Conservation (phyloP, 2,888 invertebrate species). For the Mythimna pallens region DNA sequence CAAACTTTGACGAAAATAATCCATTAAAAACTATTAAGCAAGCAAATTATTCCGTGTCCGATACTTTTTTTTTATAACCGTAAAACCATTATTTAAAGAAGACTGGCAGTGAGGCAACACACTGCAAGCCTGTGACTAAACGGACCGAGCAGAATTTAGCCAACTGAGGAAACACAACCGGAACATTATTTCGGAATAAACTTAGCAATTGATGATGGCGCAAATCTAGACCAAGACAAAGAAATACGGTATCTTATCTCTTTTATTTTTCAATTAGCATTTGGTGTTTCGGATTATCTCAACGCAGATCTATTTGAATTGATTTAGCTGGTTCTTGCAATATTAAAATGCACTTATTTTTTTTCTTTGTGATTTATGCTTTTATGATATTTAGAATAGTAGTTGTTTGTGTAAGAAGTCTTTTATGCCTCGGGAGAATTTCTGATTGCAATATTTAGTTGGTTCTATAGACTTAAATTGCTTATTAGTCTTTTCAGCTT, state of each 20-base stretch:
- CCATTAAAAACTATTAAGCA: conserved; percentile 48
- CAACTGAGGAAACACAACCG: conserved; percentile 58
- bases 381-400: neutral
- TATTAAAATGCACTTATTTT: neutral
- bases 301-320: conserved; percentile 1
- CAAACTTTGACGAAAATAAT: conserved; percentile 28
- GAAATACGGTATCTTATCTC: conserved; percentile 9
- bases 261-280: conserved; percentile 38
- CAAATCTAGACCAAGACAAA: conserved; percentile 57
- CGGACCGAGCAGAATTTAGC: conserved; percentile 50
- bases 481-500: no score
- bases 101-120: conserved; percentile 54
- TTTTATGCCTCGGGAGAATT: neutral
- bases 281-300: conserved; percentile 1
- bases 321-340: conserved; percentile 8
- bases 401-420: neutral
- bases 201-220: conserved; percentile 53
- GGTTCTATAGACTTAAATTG: no score
- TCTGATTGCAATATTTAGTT: neutral
- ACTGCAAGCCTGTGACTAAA: conserved; percentile 57
- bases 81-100: conserved; percentile 58
- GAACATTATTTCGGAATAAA: conserved; percentile 55
- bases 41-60: conserved; percentile 54
- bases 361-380: neutral
- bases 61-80: conserved; percentile 47